Conservation (phyloP, 2,888 invertebrate species). For the Amiota minor region DNA sequence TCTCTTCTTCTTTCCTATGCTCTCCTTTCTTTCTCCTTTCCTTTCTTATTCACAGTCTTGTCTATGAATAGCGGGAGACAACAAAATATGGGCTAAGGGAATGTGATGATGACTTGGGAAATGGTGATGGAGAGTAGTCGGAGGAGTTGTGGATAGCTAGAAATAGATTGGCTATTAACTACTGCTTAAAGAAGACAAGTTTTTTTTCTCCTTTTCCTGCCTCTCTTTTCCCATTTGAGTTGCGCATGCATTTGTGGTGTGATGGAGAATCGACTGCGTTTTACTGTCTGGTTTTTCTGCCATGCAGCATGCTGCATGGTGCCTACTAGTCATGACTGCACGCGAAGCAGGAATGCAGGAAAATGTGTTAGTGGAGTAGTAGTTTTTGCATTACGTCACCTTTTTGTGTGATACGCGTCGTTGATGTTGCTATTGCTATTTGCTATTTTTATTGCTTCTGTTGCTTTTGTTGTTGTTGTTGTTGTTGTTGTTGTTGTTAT, state of each 20-base stretch:
- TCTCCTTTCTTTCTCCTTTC: too few relatives aligned
- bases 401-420: slow-evolving; percentile 45
- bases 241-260: slow-evolving; percentile 10
- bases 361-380: slow-evolving; percentile 74
- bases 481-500: slow-evolving; percentile 16
- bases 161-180: too few relatives aligned
- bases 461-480: slow-evolving; percentile 28
- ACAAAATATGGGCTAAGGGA: too few relatives aligned
- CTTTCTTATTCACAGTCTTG: too few relatives aligned
- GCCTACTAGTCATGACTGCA: slow-evolving; percentile 2
- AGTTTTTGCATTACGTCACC: slow-evolving; percentile 73
- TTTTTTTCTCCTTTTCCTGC: too few relatives aligned
- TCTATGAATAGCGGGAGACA: too few relatives aligned
- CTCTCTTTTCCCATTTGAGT: too few relatives aligned
- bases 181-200: too few relatives aligned
- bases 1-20: too few relatives aligned
- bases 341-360: slow-evolving; percentile 71
- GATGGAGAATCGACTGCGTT: background rate
- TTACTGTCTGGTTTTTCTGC: background rate
- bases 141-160: too few relatives aligned
- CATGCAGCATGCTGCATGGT: background rate
- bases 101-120: too few relatives aligned
- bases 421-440: background rate
- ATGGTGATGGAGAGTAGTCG: too few relatives aligned
- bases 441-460: slow-evolving; percentile 23